These are phyloP conservation scores for Platorchestia sp. DNA, from an alignment of 1,140 invertebrate species.

Conservation along the genomic window DNA sequence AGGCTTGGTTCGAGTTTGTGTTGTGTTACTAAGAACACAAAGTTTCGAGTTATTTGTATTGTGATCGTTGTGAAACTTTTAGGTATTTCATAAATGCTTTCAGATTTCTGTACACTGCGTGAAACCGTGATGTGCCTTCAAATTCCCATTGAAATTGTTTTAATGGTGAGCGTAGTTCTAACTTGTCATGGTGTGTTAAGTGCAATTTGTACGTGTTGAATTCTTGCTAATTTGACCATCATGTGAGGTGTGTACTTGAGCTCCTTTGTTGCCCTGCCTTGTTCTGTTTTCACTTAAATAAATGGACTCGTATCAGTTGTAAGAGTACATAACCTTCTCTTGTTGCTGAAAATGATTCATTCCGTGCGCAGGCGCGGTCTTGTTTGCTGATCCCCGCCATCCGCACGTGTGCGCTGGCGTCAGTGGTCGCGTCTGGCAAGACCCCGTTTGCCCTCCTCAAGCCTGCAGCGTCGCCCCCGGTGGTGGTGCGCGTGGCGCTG, in stretches of 20 bases:
- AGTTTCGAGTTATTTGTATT: not conserved
- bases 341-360: too few species aligned
- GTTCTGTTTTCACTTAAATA: too few species aligned
- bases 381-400: slow-evolving; percentile 24
- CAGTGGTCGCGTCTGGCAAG: slow-evolving; percentile 67
- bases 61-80: not conserved
- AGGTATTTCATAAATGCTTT: not conserved
- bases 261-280: too few species aligned
- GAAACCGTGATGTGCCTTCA: not conserved
- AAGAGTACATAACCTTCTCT: too few species aligned
- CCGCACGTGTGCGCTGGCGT: slow-evolving; percentile 11
- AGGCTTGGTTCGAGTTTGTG: not conserved
- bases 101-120: not conserved
- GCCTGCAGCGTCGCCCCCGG: slow-evolving; percentile 75
- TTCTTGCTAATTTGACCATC: not conserved
- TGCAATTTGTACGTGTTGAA: not conserved
- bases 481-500: slow-evolving; percentile 76
- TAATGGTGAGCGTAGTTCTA: not conserved
- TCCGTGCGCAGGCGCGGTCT: not conserved
- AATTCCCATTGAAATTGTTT: not conserved
- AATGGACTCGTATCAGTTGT: too few species aligned
- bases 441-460: slow-evolving; percentile 76
- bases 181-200: not conserved
- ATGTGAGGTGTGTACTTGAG: not conserved
- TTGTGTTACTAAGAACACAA: not conserved